A percentile compares a stretch with the other conserved stretches of the same genome.
Conservation (phyloP, 2,797 vertebrate species). For the Lutjanus campechanus region DNA sequence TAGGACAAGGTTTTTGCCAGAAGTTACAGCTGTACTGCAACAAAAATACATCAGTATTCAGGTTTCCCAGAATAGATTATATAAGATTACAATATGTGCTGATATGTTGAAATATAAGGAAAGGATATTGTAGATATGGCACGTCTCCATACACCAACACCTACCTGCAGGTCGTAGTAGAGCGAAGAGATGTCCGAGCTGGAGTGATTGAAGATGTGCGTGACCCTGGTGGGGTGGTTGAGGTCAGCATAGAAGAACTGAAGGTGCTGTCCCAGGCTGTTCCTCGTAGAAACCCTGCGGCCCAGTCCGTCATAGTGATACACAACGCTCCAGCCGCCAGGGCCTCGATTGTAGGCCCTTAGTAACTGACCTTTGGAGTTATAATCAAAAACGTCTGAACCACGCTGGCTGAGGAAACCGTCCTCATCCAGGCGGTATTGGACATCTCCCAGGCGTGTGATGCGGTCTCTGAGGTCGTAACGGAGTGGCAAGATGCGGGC, state of each 20-base stretch:
- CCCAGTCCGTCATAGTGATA: slow-evolving; percentile 97
- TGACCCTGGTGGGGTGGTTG: slow-evolving; percentile 94
- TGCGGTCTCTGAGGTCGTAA: slow-evolving; percentile 97
- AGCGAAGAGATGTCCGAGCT: slow-evolving; percentile 98
- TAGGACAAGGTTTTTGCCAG: not conserved
- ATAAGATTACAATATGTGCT: not conserved
- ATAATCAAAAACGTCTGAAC: slow-evolving; percentile 96
- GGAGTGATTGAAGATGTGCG: slow-evolving; percentile 99
- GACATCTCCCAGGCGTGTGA: slow-evolving; percentile 95
- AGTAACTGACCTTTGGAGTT: slow-evolving; percentile 98
- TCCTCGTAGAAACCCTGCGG: slow-evolving; percentile 95
- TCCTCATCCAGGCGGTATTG: slow-evolving; percentile 98
- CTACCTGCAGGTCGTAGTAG: slow-evolving; percentile 96
- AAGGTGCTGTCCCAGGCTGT: slow-evolving; percentile 96
- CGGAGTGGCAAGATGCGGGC: slow-evolving; percentile 95
- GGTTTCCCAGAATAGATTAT: not conserved
- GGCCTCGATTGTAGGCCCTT: slow-evolving; percentile 94
- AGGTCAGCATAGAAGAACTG: slow-evolving; percentile 99
- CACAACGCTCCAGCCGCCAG: slow-evolving; percentile 94
- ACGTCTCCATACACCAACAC: not conserved
- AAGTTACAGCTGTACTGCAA: not conserved
- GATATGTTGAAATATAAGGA: not conserved
- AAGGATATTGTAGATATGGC: not conserved
- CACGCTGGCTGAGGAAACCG: slow-evolving; percentile 95
- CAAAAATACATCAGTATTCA: not conserved